These are phyloP conservation scores for Watsonalla cultraria DNA, from an alignment of 2,888 invertebrate genomes.

Conservation along the genomic window DNA sequence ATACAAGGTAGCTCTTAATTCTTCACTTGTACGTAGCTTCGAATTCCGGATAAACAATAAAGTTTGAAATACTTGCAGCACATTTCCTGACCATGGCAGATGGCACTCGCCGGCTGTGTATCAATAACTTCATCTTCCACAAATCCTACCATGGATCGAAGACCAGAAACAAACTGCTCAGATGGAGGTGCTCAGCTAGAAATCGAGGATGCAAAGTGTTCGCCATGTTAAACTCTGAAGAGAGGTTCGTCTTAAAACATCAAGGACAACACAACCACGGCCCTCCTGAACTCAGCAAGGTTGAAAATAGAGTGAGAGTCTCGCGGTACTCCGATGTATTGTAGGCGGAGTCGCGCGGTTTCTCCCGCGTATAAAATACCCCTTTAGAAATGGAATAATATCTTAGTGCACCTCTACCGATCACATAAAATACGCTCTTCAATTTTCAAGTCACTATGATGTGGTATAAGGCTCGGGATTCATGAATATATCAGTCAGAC, in stretches of 20 bases:
- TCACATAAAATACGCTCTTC: too few species aligned
- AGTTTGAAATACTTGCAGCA: conserved; percentile 5
- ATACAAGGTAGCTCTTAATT: too few species aligned
- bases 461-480: too few species aligned
- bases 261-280: background rate
- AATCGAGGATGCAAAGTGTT: conserved; percentile 12
- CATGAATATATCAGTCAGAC: too few species aligned
- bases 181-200: conserved; percentile 9
- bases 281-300: background rate
- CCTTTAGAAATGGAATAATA: too few species aligned
- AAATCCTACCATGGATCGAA: conserved; percentile 10
- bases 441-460: too few species aligned
- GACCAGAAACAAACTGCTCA: background rate
- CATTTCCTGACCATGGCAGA: conserved; percentile 11
- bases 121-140: conserved; percentile 12
- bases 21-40: too few species aligned
- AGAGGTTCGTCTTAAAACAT: background rate
- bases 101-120: conserved; percentile 9
- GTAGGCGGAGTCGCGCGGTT: too few species aligned
- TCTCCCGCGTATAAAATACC: too few species aligned
- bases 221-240: conserved; percentile 3
- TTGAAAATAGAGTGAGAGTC: background rate
- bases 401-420: too few species aligned
- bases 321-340: too few species aligned
- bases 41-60: too few species aligned